Conservation (phyloP, 2,797 vertebrate species). For the Distichodus sexfasciatus region DNA sequence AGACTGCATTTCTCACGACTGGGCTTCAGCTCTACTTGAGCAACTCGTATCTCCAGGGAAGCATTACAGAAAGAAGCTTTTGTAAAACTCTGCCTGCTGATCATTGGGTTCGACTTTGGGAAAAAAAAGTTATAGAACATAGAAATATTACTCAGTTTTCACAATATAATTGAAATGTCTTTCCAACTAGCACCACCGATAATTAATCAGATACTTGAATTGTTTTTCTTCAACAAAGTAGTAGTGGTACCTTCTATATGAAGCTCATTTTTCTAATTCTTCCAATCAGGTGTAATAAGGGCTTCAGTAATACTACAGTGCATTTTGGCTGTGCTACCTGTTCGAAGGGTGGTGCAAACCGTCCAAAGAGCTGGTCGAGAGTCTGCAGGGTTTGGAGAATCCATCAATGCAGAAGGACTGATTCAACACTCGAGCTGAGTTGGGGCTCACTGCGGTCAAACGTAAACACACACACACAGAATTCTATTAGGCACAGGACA, state of each 20-base stretch:
- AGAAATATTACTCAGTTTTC: no score
- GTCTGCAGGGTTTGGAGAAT: slow-evolving; percentile 58
- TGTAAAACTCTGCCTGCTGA: slow-evolving; percentile 3
- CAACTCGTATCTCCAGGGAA: slow-evolving; percentile 18
- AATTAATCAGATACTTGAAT: no score
- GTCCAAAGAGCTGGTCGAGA: slow-evolving; percentile 62
- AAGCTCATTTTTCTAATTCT: no score
- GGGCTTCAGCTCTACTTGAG: background rate
- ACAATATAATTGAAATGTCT: no score
- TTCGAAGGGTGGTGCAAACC: slow-evolving; percentile 50
- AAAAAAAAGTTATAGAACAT: background rate
- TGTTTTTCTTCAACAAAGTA: no score
- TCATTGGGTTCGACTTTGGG: background rate
- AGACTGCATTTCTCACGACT: slow-evolving; percentile 32
- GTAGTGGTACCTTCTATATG: no score
- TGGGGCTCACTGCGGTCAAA: slow-evolving; percentile 66
- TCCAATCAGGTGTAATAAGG: background rate
- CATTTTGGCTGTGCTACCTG: slow-evolving; percentile 60
- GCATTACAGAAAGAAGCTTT: slow-evolving; percentile 8
- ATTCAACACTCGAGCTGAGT: slow-evolving; percentile 66
- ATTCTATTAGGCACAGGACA: background rate
- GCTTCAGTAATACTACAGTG: background rate
- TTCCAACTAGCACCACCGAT: no score
- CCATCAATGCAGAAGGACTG: slow-evolving; percentile 63
- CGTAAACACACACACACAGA: slow-evolving; percentile 11